Conservation (phyloP, 2,888 invertebrate genomes). For the Epinotia bilunana region DNA sequence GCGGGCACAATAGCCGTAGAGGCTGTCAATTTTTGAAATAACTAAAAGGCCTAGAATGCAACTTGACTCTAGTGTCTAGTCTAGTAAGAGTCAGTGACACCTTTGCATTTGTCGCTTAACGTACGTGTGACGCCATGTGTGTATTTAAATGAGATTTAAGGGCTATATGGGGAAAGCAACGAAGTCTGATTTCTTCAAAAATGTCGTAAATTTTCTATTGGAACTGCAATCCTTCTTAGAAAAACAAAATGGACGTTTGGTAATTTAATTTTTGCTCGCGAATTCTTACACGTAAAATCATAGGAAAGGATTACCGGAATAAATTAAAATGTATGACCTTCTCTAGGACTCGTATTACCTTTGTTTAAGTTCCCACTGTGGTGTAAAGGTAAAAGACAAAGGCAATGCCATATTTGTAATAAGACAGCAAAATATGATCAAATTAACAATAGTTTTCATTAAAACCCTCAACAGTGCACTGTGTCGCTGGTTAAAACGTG, state of each 20-base stretch:
- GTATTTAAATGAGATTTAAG: not conserved
- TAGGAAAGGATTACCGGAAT: not conserved
- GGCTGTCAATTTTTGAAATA: not conserved
- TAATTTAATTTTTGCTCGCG: not conserved
- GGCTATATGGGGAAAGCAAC: not conserved
- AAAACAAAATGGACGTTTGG: not conserved
- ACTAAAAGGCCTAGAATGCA: not conserved
- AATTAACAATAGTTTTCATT: not conserved
- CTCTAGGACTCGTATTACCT: too few relatives aligned
- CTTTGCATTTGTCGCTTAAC: too few relatives aligned
- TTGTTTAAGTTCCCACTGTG: too few relatives aligned
- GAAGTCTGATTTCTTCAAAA: not conserved
- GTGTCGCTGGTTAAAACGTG: conserved; percentile 7
- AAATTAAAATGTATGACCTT: too few relatives aligned
- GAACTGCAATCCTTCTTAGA: not conserved
- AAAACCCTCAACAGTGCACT: not conserved
- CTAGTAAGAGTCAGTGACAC: too few relatives aligned
- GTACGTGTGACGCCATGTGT: too few relatives aligned
- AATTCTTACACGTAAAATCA: not conserved
- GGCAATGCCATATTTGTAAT: too few relatives aligned
- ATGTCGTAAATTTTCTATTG: not conserved
- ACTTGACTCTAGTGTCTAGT: too few relatives aligned
- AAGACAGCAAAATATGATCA: not conserved
- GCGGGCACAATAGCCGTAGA: conserved; percentile 1
- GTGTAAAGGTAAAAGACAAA: not conserved